These are phyloP conservation scores for Merodon equestris DNA, from an alignment of 2,888 invertebrate genomes.

Conservation along the genomic window DNA sequence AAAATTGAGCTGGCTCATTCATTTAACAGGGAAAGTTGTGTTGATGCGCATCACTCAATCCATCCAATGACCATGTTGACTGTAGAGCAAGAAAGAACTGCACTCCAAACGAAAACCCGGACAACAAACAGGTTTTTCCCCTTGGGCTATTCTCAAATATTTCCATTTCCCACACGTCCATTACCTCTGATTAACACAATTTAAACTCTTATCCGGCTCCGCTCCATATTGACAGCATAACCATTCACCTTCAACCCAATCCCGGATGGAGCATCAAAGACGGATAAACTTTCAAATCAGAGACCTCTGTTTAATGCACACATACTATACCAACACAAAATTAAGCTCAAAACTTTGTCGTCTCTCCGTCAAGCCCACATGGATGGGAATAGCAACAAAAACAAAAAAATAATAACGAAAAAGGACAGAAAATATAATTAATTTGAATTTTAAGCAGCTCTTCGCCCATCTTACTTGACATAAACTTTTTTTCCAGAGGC, in stretches of 20 bases:
- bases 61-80: too few species aligned
- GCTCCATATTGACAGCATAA: constrained; percentile 27
- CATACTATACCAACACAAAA: constrained; percentile 40
- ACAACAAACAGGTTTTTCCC: too few species aligned
- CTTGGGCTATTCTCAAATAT: too few species aligned
- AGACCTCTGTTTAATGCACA: constrained; percentile 23
- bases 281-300: constrained; percentile 44
- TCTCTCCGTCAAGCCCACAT: not conserved
- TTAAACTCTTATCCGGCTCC: constrained; percentile 7
- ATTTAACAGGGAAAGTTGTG: too few species aligned
- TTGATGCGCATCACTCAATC: too few species aligned
- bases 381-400: constrained; percentile 12
- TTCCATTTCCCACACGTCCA: too few species aligned
- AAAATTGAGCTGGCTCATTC: too few species aligned
- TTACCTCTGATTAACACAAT: constrained; percentile 4
- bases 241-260: not conserved
- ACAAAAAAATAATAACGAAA: constrained; percentile 27
- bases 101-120: too few species aligned
- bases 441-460: constrained; percentile 57
- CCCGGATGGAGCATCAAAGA: constrained; percentile 27
- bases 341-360: constrained; percentile 55
- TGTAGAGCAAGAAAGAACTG: too few species aligned
- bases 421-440: constrained; percentile 58
- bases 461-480: constrained; percentile 25
- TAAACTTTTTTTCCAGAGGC: constrained; percentile 45